Evolutionary conservation across 2,888 invertebrate genomes (phyloP).

Genomic region (Suillia variegata): DNA sequence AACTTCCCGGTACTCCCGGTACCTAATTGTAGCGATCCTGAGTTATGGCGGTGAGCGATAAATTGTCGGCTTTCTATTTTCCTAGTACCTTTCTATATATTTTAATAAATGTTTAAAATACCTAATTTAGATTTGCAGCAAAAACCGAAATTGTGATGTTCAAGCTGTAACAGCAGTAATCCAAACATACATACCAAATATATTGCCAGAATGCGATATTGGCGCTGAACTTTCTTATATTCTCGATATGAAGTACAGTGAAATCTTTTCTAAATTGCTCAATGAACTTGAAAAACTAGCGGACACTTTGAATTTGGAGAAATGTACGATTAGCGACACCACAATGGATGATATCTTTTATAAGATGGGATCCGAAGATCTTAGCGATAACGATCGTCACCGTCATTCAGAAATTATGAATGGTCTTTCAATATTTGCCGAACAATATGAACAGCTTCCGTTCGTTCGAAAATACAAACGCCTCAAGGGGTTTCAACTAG

Average conservation of each 20-base stretch:
- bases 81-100: no score
- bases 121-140: neutral
- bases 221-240: slow-evolving; percentile 80
- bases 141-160: slow-evolving; percentile 68
- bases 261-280: slow-evolving; percentile 70
- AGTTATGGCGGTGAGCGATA: no score
- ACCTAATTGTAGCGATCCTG: no score
- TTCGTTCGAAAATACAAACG: neutral
- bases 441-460: neutral
- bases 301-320: slow-evolving; percentile 67
- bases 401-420: neutral
- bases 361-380: slow-evolving; percentile 57
- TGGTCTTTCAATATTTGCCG: neutral
- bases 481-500: slow-evolving; percentile 39
- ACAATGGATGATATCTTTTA: slow-evolving; percentile 87
- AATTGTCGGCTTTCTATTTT: no score
- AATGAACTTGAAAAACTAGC: slow-evolving; percentile 68
- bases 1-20: no score
- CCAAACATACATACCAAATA: slow-evolving; percentile 69
- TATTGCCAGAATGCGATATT: slow-evolving; percentile 76
- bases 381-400: slow-evolving; percentile 15
- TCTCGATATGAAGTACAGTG: slow-evolving; percentile 76
- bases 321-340: slow-evolving; percentile 81
- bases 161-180: slow-evolving; percentile 69
- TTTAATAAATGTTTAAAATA: no score